Evolutionary conservation across 2,888 invertebrate species (phyloP).

Genomic region (Coronaproctus castanopsis): DNA sequence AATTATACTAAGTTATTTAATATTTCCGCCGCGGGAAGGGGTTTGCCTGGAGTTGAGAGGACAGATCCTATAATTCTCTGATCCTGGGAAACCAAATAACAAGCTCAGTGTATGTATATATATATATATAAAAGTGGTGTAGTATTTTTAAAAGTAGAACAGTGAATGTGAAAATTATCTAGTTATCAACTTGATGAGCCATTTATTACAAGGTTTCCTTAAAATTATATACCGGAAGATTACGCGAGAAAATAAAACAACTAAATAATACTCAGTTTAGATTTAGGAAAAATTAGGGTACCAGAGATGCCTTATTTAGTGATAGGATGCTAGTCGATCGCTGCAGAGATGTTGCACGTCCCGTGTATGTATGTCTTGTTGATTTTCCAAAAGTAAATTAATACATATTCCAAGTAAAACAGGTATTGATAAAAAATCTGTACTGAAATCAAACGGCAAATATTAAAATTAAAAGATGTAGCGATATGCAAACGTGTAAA

Average conservation of each 20-base stretch:
- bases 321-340: background rate
- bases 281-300: background rate
- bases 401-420: background rate
- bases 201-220: background rate
- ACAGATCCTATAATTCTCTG: no score
- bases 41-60: no score
- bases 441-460: background rate
- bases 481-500: no score
- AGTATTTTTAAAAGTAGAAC: no score
- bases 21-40: no score
- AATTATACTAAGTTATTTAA: no score
- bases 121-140: no score
- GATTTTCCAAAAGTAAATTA: background rate
- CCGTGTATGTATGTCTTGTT: background rate
- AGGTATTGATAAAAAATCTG: background rate
- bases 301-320: background rate
- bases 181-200: background rate
- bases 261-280: background rate
- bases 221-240: no score
- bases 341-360: background rate
- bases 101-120: no score
- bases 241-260: no score
- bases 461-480: no score
- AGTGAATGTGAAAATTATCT: background rate
- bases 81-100: no score